Percentiles rank a stretch among this genome's conserved stretches.
Conservation (phyloP, 2,888 invertebrate genomes). For the Dynastes maya region DNA sequence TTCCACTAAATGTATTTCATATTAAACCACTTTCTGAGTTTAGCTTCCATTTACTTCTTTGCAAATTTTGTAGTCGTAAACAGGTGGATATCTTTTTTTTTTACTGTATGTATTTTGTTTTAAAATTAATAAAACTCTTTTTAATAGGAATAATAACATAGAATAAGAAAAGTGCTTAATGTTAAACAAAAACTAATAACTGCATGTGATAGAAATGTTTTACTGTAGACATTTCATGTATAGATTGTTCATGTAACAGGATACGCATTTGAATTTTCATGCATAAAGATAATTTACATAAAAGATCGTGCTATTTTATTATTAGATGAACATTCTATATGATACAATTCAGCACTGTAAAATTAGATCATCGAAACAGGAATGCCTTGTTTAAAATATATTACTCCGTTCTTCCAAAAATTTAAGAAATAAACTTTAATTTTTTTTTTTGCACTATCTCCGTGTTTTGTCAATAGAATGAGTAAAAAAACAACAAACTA, state of each 20-base stretch:
- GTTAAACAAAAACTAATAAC: slow-evolving; percentile 40
- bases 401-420: slow-evolving; percentile 40
- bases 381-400: slow-evolving; percentile 39
- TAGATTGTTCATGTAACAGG: slow-evolving; percentile 49
- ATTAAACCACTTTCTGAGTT: not conserved
- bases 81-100: slow-evolving; percentile 22
- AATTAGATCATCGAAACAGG: slow-evolving; percentile 42
- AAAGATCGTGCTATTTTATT: slow-evolving; percentile 36
- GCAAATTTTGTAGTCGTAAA: not conserved
- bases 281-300: not conserved
- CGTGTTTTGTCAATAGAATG: slow-evolving; percentile 6
- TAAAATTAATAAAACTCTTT: slow-evolving; percentile 19
- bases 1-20: slow-evolving; percentile 5
- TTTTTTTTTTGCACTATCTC: slow-evolving; percentile 27
- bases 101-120: slow-evolving; percentile 2
- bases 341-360: slow-evolving; percentile 28
- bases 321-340: slow-evolving; percentile 47
- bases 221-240: slow-evolving; percentile 49
- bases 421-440: slow-evolving; percentile 16
- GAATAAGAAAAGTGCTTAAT: slow-evolving; percentile 41
- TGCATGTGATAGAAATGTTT: slow-evolving; percentile 54
- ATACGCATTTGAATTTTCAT: slow-evolving; percentile 30
- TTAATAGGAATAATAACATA: slow-evolving; percentile 8
- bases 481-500: slow-evolving; percentile 10
- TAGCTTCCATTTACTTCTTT: not conserved